These are phyloP conservation scores for Griposia aprilina DNA, from an alignment of 2,888 invertebrate species.

Conservation along the genomic window DNA sequence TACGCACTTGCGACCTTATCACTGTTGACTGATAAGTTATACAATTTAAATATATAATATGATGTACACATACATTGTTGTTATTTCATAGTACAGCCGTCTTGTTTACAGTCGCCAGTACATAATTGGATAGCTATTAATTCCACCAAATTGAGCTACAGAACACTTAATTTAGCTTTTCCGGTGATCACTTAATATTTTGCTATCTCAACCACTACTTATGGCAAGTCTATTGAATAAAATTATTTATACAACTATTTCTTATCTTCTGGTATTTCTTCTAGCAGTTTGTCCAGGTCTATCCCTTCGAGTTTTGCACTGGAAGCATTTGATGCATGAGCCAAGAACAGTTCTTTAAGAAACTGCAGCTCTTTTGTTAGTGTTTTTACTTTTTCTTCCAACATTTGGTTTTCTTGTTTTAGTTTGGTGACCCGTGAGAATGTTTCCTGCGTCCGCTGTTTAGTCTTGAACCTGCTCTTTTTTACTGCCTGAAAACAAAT, in stretches of 20 bases:
- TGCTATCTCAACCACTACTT: constrained; percentile 26
- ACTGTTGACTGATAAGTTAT: constrained; percentile 4
- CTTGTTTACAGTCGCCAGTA: constrained; percentile 4
- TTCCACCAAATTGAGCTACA: constrained; percentile 37
- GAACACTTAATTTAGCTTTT: constrained; percentile 23
- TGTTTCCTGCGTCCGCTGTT: constrained; percentile 94
- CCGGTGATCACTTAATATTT: constrained; percentile 28
- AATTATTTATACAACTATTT: constrained; percentile 60
- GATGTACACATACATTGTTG: background rate
- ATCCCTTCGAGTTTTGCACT: constrained; percentile 90
- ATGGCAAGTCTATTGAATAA: constrained; percentile 45
- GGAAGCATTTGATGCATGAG: constrained; percentile 93
- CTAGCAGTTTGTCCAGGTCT: constrained; percentile 90
- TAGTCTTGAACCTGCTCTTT: constrained; percentile 94
- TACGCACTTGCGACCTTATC: constrained; percentile 29
- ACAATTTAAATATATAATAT: constrained; percentile 9
- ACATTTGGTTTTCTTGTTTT: constrained; percentile 94
- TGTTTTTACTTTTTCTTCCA: constrained; percentile 95
- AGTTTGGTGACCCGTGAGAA: constrained; percentile 93
- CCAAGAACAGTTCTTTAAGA: constrained; percentile 95
- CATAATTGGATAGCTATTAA: constrained; percentile 19
- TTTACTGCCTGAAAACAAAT: constrained; percentile 93
- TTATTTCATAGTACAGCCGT: background rate
- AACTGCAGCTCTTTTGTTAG: constrained; percentile 95
- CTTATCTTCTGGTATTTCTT: constrained; percentile 88